Evolutionary conservation across 2,797 vertebrate genomes (phyloP).

Genomic region (Tadarida brasiliensis): DNA sequence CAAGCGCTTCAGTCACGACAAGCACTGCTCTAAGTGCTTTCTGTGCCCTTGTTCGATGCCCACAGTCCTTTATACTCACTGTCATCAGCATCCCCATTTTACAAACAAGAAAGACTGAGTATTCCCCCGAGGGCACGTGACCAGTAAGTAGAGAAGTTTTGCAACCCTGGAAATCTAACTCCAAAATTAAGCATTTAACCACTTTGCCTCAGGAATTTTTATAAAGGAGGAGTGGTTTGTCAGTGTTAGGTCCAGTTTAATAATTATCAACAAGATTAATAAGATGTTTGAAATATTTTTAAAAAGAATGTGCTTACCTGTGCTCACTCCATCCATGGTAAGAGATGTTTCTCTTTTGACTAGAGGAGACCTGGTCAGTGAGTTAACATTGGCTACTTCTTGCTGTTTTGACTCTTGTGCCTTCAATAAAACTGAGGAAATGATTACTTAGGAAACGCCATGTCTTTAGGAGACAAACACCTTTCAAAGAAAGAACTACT

Average conservation of each 20-base stretch:
- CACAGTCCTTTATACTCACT: background rate
- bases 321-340: background rate
- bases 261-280: background rate
- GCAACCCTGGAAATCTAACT: background rate
- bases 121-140: background rate
- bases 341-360: slow-evolving; percentile 3
- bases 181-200: background rate
- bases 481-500: background rate
- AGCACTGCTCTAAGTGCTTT: background rate
- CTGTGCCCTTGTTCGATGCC: background rate
- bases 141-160: background rate
- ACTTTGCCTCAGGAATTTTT: background rate
- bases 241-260: background rate
- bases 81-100: background rate
- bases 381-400: background rate
- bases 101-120: background rate
- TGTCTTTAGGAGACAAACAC: slow-evolving; percentile 13
- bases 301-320: background rate
- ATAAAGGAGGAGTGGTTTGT: background rate
- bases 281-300: background rate
- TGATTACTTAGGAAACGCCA: background rate
- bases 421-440: background rate
- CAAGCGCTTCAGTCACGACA: background rate
- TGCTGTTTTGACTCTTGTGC: background rate
- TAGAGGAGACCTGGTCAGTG: background rate